Conservation (phyloP, 2,888 invertebrate species). For the Ophion obscuratus region DNA sequence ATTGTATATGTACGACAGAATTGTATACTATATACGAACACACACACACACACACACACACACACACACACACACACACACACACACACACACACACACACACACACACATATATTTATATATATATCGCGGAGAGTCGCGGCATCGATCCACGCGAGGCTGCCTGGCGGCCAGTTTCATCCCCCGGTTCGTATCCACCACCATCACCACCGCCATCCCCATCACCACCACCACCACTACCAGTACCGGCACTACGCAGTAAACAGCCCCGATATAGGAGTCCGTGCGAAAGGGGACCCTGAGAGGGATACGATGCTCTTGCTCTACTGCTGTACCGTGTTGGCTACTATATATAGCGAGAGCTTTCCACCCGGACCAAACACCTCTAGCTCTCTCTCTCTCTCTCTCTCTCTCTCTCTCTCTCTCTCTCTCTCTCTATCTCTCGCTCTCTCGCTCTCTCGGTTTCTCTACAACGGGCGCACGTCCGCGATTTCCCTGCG, state of each 20-base stretch:
- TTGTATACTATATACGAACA: too few relatives aligned
- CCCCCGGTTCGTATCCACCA: slow-evolving; percentile 71
- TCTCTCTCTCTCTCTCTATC: not conserved
- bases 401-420: slow-evolving; percentile 12
- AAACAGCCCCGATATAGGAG: slow-evolving; percentile 6
- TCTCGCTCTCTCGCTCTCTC: not conserved
- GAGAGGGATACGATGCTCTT: slow-evolving; percentile 57
- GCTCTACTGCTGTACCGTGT: slow-evolving; percentile 44
- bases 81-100: too few relatives aligned
- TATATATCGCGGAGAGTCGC: too few relatives aligned
- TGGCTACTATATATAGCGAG: slow-evolving; percentile 24
- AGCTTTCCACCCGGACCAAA: slow-evolving; percentile 54
- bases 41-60: too few relatives aligned
- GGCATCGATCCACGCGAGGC: slow-evolving; percentile 80
- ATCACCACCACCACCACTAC: slow-evolving; percentile 25
- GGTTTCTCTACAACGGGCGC: not conserved
- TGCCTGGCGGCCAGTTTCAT: slow-evolving; percentile 77
- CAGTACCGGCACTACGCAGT: slow-evolving; percentile 10
- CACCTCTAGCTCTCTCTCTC: slow-evolving; percentile 34
- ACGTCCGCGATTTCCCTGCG: slow-evolving; percentile 11
- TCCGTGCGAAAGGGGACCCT: slow-evolving; percentile 36
- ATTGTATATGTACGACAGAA: too few relatives aligned
- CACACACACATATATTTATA: too few relatives aligned
- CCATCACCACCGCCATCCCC: slow-evolving; percentile 58
- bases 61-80: too few relatives aligned